phyloP scores from a whole-genome alignment of 1,140 invertebrate species.

The Cepaea nemoralis region DNA sequence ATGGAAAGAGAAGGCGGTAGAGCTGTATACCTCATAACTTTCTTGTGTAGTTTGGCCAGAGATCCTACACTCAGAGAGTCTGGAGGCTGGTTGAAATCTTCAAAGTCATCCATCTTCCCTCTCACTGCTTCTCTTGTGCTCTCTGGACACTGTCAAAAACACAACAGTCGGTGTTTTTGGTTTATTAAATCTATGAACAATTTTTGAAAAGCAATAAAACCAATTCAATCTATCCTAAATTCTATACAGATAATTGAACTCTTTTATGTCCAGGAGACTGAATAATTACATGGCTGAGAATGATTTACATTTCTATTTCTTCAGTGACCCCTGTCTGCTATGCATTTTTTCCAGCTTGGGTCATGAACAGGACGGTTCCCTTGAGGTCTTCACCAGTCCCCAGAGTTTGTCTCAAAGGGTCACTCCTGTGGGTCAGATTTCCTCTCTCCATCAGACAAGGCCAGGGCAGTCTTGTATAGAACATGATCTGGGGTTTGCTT shows the following conservation, averaged over 20 bases:
- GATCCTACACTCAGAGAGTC: slow-evolving; percentile 75
- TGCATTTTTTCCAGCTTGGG: too few species aligned
- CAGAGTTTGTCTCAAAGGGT: too few species aligned
- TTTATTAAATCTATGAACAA: background rate
- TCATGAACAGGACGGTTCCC: too few species aligned
- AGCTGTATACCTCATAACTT: slow-evolving; percentile 57
- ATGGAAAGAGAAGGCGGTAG: background rate
- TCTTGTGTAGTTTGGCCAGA: slow-evolving; percentile 82
- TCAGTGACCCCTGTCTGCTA: too few species aligned
- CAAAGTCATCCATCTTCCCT: slow-evolving; percentile 67
- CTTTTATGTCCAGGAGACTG: background rate
- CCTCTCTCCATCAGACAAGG: too few species aligned
- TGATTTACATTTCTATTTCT: too few species aligned
- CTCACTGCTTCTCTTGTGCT: slow-evolving; percentile 58
- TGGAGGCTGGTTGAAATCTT: slow-evolving; percentile 78
- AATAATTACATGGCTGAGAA: too few species aligned
- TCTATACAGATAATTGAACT: background rate
- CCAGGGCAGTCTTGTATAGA: too few species aligned
- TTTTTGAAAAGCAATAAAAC: background rate
- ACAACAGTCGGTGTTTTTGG: too few species aligned
- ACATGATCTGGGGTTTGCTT: too few species aligned
- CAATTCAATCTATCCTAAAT: background rate
- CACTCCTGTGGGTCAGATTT: too few species aligned
- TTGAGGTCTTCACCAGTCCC: too few species aligned
- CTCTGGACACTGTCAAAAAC: slow-evolving; percentile 70